A percentile compares a stretch with the other conserved stretches of the same genome.
These are phyloP conservation scores for Diadegma fenestrale DNA, from an alignment of 2,888 invertebrate species.

Conservation along the genomic window DNA sequence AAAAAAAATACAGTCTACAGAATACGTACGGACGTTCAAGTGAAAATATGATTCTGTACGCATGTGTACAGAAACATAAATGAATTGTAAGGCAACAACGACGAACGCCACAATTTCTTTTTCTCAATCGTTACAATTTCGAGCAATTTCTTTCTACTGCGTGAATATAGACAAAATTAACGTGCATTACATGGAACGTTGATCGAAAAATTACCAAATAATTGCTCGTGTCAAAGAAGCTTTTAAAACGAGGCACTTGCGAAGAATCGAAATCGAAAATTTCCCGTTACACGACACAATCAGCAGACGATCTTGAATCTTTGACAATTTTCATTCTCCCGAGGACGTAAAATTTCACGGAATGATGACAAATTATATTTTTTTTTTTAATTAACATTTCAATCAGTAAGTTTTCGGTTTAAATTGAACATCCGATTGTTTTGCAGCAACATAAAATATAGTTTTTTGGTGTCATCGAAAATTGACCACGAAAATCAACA, in stretches of 20 bases:
- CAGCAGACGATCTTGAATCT: too few species aligned
- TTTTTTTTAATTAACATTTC: too few species aligned
- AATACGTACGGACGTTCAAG: neutral
- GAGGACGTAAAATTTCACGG: too few species aligned
- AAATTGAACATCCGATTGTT: too few species aligned
- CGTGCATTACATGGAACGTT: neutral
- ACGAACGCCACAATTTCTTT: neutral
- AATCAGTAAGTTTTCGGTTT: too few species aligned
- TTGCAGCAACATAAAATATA: too few species aligned
- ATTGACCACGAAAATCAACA: too few species aligned
- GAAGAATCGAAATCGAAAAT: too few species aligned
- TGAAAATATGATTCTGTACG: neutral
- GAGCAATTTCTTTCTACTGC: neutral
- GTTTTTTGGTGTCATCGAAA: too few species aligned
- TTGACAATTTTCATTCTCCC: too few species aligned
- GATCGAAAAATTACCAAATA: neutral
- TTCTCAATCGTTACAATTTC: neutral
- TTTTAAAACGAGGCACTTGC: neutral
- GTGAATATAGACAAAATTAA: neutral
- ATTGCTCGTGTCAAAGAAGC: neutral
- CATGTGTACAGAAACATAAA: neutral
- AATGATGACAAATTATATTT: too few species aligned
- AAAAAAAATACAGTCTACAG: neutral
- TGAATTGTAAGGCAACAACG: slow-evolving; percentile 4
- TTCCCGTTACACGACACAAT: too few species aligned